Evolutionary conservation across 2,113 vertebrate genomes (phyloP), one percentile per base, ranked within the genome.

Genomic region (Eubucco bourcierii): DNA sequence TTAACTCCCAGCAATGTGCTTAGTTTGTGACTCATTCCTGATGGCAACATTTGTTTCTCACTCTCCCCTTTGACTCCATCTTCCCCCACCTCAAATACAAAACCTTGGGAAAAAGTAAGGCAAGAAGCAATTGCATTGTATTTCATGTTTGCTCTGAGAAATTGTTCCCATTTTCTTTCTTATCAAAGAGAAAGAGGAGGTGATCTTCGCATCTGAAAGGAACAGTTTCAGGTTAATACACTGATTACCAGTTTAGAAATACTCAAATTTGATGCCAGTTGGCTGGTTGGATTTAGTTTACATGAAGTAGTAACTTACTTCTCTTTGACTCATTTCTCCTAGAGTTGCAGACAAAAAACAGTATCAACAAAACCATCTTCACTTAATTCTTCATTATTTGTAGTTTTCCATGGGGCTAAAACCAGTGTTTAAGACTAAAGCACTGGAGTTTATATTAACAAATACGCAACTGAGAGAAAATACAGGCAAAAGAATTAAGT

Each of bases 1-100:
- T 66, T 64, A 93, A 80, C 37, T 86, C 67, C 15, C 71, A 87
- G 80, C 37, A 86, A 86, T 61, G 1, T 27, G 46, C 39, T 75
- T 87, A 52, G 89, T 90, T 94, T 92, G 70, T 96, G 80, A 96
- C 61, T 95, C 4, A 12, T 44, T 87, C 63, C 25, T 39, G 12
- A 50, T 77, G 63, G 84, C 52, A 92, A 50, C 33, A 55, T 23
- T 61, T 2, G 1, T 52, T 71, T 84, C 61, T 68, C 60, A 5
- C 29, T 80, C 28, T 81, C 56, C 31, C 15, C 31, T 85, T 70
- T 74, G 34, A 66, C 74, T 9, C n/a, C 17, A 65, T 81, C 15
- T n/a, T 55, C 15, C 11, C 15, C 4, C 5, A 70, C 14, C 29
- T 24, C 50, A 80, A 68, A 91, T 65, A 65, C 9, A 78, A 70